Evolutionary conservation across 2,797 vertebrate species (phyloP).

Genomic region (Enteromius trimaculatus): DNA sequence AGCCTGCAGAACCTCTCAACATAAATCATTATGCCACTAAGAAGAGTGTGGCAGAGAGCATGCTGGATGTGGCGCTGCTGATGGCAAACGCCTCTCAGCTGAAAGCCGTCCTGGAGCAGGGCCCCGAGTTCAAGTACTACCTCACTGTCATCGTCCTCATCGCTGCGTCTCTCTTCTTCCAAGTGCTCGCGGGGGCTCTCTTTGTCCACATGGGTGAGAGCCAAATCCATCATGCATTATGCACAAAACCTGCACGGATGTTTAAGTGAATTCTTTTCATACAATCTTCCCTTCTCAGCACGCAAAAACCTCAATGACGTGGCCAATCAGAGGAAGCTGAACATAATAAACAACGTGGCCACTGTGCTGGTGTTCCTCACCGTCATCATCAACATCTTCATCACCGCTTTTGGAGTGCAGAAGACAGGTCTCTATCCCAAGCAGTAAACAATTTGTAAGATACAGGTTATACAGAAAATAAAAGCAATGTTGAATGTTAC

Average conservation of each 20-base stretch:
- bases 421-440: constrained; percentile 82
- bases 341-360: constrained; percentile 84
- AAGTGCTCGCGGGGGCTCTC: constrained; percentile 85
- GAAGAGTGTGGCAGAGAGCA: constrained; percentile 91
- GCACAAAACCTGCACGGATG: constrained; percentile 30
- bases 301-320: constrained; percentile 85
- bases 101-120: constrained; percentile 90
- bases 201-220: constrained; percentile 89
- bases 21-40: constrained; percentile 93
- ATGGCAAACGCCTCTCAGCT: constrained; percentile 91
- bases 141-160: constrained; percentile 85
- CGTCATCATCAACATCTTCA: constrained; percentile 90
- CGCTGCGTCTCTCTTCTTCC: constrained; percentile 88
- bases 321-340: constrained; percentile 82
- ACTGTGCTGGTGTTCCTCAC: constrained; percentile 86
- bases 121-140: constrained; percentile 85
- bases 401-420: constrained; percentile 90
- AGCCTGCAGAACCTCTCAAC: constrained; percentile 74
- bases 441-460: constrained; percentile 5
- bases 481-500: neutral
- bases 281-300: constrained; percentile 70
- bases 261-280: constrained; percentile 35
- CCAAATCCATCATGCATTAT: neutral
- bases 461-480: neutral
- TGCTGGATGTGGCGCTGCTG: constrained; percentile 91